Evolutionary conservation across 2,797 vertebrate genomes (phyloP).

Genomic region (Alcedo quadribrachys): DNA sequence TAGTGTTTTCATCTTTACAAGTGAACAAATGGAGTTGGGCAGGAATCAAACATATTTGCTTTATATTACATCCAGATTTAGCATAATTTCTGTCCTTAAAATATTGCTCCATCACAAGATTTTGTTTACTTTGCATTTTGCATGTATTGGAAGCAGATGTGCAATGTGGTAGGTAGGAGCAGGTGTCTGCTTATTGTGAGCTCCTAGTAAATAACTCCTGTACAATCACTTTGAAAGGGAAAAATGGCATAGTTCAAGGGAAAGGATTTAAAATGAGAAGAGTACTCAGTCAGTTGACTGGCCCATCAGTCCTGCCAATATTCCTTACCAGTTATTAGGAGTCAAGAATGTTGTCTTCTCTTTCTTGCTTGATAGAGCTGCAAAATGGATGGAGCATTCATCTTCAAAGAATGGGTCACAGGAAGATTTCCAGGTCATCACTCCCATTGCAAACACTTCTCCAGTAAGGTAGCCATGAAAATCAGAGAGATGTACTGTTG

Average conservation of each 20-base stretch:
- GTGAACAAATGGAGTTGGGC: neutral
- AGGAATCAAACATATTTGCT: neutral
- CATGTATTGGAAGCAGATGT: slow-evolving; percentile 47
- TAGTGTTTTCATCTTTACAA: neutral
- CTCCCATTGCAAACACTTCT: neutral
- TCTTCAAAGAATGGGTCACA: neutral
- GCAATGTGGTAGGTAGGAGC: slow-evolving; percentile 44
- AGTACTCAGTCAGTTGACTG: neutral
- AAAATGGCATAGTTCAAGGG: neutral
- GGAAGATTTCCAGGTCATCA: neutral
- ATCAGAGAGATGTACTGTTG: neutral
- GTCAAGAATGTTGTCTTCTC: neutral
- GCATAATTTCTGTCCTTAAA: neutral
- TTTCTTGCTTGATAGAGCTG: neutral
- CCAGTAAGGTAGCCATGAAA: neutral
- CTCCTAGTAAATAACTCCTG: slow-evolving; percentile 13
- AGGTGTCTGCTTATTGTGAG: neutral
- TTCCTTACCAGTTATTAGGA: neutral
- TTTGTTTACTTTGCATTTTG: neutral
- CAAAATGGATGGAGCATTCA: neutral
- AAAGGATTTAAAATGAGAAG: neutral
- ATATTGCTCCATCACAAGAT: neutral
- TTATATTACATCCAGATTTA: neutral
- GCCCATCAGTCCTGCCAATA: neutral
- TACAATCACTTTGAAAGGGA: neutral